Conservation (phyloP, 2,888 invertebrate genomes). For the Drosophila suboccidentalis region DNA sequence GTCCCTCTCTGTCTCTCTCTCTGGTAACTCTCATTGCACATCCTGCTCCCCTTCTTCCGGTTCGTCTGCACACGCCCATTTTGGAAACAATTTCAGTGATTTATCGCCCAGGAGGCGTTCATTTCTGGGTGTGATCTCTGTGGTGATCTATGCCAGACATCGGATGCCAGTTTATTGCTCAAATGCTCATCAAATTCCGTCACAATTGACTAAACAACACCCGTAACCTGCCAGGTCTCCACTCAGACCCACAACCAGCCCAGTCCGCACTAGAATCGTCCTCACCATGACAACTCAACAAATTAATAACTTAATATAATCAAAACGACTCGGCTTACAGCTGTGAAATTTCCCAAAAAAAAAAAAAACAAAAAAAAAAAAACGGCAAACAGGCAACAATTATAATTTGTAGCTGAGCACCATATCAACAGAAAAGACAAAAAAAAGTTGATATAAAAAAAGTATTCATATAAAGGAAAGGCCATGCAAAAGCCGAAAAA, state of each 20-base stretch:
- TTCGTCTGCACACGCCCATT: constrained; percentile 52
- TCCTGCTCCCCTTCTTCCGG: constrained; percentile 38
- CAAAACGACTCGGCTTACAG: constrained; percentile 74
- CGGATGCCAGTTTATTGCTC: not conserved
- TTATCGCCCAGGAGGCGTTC: constrained; percentile 50
- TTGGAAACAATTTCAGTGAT: constrained; percentile 45
- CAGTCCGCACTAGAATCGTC: constrained; percentile 24
- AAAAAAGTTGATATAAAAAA: constrained; percentile 47
- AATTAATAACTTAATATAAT: constrained; percentile 81
- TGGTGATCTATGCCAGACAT: not conserved
- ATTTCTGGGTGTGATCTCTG: constrained; percentile 6
- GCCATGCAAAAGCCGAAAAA: constrained; percentile 30
- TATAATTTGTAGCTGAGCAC: constrained; percentile 72
- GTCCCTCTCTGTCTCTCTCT: not conserved
- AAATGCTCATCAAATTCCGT: constrained; percentile 30
- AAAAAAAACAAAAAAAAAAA: constrained; percentile 58
- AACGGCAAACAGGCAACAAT: constrained; percentile 68
- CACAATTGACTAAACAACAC: constrained; percentile 59
- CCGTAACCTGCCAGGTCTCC: not conserved
- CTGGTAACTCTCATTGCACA: not conserved
- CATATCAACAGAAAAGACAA: constrained; percentile 40
- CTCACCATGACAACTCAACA: constrained; percentile 80
- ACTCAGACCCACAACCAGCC: not conserved
- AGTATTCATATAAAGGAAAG: constrained; percentile 32
- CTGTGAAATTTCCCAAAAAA: constrained; percentile 79